These are phyloP conservation scores for Poecilia velifera DNA, from an alignment of 2,797 vertebrate species.

Conservation along the genomic window DNA sequence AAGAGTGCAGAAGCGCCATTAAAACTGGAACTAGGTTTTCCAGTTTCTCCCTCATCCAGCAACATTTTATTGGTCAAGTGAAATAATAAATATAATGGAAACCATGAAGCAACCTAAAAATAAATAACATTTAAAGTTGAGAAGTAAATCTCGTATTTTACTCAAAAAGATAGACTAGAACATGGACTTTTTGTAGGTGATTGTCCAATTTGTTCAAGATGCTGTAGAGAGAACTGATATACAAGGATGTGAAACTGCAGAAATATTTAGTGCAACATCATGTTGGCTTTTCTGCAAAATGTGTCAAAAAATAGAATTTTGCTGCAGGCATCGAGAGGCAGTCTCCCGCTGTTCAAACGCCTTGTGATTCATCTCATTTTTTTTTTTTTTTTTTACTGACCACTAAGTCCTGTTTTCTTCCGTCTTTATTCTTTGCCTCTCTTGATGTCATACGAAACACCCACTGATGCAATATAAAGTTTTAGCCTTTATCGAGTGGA, in stretches of 20 bases:
- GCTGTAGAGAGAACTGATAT: neutral
- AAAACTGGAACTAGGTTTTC: neutral
- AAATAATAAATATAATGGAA: neutral
- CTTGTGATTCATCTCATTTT: slow-evolving; percentile 20
- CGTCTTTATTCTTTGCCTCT: slow-evolving; percentile 8
- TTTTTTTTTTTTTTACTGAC: slow-evolving; percentile 32
- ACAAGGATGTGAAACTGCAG: neutral
- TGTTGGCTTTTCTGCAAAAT: neutral
- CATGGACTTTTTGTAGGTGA: neutral
- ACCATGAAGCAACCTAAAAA: neutral
- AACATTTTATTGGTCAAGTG: neutral
- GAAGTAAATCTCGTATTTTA: neutral
- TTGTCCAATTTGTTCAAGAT: neutral
- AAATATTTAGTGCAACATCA: neutral
- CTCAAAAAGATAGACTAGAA: neutral
- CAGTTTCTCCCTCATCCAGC: neutral
- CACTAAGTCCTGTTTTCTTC: slow-evolving; percentile 14
- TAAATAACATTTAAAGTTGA: neutral
- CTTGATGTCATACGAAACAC: slow-evolving; percentile 23
- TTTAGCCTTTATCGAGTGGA: slow-evolving; percentile 19
- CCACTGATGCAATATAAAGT: slow-evolving; percentile 45
- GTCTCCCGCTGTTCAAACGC: slow-evolving; percentile 10
- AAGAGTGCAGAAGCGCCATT: neutral
- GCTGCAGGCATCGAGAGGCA: slow-evolving; percentile 17
- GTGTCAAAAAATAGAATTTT: slow-evolving; percentile 8